phyloP scores from a whole-genome alignment of 2,113 vertebrate species.

The Sigmodon hispidus region DNA sequence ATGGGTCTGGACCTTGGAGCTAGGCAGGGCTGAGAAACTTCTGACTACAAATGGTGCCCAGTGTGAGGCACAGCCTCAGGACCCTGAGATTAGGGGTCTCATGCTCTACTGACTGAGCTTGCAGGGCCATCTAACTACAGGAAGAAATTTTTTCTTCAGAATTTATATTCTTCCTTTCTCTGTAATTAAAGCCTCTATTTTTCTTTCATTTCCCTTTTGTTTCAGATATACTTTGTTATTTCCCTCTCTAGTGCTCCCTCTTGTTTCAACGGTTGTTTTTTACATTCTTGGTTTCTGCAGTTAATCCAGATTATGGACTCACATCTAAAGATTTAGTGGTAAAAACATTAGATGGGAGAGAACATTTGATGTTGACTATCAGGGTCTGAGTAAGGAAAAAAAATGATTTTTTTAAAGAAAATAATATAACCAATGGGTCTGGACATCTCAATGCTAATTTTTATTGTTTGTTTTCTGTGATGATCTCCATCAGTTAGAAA shows the following conservation, averaged over 20 bases:
- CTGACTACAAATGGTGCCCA: no score
- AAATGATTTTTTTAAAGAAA: not conserved
- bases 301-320: not conserved
- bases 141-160: not conserved
- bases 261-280: not conserved
- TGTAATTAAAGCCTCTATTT: no score
- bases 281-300: not conserved
- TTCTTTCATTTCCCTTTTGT: not conserved
- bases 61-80: no score
- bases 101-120: no score
- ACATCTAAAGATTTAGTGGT: not conserved
- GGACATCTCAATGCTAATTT: not conserved
- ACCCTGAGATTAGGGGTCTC: no score
- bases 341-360: not conserved
- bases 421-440: not conserved
- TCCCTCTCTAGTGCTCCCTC: not conserved
- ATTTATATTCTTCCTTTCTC: not conserved
- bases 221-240: no score
- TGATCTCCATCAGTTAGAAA: not conserved
- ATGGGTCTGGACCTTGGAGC: no score
- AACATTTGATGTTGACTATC: not conserved
- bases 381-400: not conserved
- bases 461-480: not conserved
- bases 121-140: no score
- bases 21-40: no score